Conservation (phyloP, 2,113 vertebrate species). For the Prionailurus viverrinus region DNA sequence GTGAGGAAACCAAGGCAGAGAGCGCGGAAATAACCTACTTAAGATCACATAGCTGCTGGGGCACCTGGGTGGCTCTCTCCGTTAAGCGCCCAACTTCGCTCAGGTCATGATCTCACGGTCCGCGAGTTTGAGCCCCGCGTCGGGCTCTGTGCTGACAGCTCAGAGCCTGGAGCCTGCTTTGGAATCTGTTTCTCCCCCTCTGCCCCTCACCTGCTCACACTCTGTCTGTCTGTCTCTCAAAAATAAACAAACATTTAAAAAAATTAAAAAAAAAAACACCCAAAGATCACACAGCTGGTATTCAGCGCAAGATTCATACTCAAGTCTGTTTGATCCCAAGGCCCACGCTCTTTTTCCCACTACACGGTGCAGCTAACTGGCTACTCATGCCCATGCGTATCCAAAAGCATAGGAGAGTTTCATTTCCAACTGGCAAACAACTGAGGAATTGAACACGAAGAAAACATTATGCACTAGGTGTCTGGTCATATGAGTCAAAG, state of each 20-base stretch:
- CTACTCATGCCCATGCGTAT: background rate
- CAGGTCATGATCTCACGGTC: no score
- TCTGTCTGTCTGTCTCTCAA: no score
- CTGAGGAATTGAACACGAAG: background rate
- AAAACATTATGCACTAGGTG: background rate
- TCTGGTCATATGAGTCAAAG: background rate
- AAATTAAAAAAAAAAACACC: no score
- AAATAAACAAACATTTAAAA: no score
- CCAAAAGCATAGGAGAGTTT: background rate
- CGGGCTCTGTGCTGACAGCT: no score
- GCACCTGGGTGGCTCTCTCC: no score
- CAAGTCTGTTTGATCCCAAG: background rate
- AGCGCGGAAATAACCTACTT: background rate
- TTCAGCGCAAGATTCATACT: background rate
- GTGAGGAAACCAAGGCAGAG: background rate
- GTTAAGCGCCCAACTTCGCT: no score
- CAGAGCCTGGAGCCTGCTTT: no score
- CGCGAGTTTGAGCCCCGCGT: no score
- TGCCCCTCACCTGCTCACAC: no score
- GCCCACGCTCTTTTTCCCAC: background rate
- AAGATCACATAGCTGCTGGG: background rate
- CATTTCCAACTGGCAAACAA: background rate
- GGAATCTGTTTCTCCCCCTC: no score
- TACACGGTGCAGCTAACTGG: background rate
- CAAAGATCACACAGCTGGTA: background rate